Evolutionary conservation across 2,113 vertebrate genomes (phyloP).

Genomic region (Crotalus tigris): DNA sequence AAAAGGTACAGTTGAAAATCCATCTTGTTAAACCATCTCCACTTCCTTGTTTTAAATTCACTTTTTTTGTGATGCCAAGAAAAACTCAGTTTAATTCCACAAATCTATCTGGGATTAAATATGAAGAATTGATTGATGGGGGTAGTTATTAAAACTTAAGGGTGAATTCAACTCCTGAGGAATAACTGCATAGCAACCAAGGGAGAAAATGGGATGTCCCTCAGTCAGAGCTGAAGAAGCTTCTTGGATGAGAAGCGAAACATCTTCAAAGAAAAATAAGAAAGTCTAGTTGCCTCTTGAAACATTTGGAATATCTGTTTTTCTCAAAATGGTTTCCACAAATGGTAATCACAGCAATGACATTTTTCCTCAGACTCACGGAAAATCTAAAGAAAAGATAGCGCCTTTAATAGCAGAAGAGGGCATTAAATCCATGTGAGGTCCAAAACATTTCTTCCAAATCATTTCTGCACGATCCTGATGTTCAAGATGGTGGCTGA

Average conservation of each 20-base stretch:
- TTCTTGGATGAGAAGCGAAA: too few relatives aligned
- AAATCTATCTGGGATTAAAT: constrained; percentile 41
- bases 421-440: not conserved
- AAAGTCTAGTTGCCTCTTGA: too few relatives aligned
- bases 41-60: not conserved
- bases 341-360: constrained; percentile 55
- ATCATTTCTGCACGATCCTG: not conserved
- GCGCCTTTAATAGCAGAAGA: not conserved
- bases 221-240: too few relatives aligned
- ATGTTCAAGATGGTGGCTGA: not conserved
- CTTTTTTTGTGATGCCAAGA: not conserved
- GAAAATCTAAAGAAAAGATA: not conserved
- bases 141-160: constrained; percentile 60
- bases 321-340: constrained; percentile 49
- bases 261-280: too few relatives aligned
- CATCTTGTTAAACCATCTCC: not conserved
- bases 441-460: not conserved
- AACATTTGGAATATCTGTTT: not conserved
- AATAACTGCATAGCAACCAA: constrained; percentile 24
- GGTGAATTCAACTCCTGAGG: constrained; percentile 50
- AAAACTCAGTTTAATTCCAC: not conserved
- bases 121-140: constrained; percentile 58
- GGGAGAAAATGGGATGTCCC: constrained; percentile 20
- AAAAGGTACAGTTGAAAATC: not conserved
- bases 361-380: not conserved